A percentile compares a stretch with the other conserved stretches of the same genome.
Evolutionary conservation across 2,113 vertebrate genomes (phyloP).

Genomic region (Sorex araneus): DNA sequence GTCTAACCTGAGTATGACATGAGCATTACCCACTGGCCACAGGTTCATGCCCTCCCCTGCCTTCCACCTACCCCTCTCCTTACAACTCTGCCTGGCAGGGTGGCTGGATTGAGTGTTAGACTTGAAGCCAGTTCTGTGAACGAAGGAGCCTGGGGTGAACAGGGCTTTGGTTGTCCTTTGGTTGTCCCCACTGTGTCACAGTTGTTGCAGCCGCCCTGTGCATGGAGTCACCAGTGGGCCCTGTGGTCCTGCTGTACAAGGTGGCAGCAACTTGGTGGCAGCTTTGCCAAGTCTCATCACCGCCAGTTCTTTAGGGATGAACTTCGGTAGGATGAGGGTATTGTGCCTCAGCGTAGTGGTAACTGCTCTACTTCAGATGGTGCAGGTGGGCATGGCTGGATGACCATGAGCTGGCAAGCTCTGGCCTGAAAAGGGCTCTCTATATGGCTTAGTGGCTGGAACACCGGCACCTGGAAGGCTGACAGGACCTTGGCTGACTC

Average conservation of each 20-base stretch:
- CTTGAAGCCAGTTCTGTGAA: background rate
- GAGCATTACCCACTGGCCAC: too few species aligned
- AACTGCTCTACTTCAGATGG: background rate
- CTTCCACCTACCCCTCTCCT: background rate
- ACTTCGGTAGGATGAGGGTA: background rate
- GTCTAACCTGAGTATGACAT: background rate
- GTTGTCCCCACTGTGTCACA: background rate
- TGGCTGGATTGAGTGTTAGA: background rate
- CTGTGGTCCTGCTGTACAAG: background rate
- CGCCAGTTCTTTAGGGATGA: background rate
- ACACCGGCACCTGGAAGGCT: too few species aligned
- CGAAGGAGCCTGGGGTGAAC: background rate
- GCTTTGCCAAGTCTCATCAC: background rate
- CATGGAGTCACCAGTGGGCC: background rate
- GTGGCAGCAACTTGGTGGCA: background rate
- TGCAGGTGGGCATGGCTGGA: background rate
- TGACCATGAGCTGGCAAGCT: too few species aligned
- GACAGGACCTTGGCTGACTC: too few species aligned
- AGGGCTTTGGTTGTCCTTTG: background rate
- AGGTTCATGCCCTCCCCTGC: too few species aligned
- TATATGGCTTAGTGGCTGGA: too few species aligned
- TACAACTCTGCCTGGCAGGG: background rate
- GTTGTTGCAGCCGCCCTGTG: background rate
- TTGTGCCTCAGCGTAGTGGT: background rate
- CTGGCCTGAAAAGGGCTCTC: too few species aligned